Base-by-base conservation (phyloP, 2,888 invertebrate genomes). In the Silvanus unidentatus region DNA sequence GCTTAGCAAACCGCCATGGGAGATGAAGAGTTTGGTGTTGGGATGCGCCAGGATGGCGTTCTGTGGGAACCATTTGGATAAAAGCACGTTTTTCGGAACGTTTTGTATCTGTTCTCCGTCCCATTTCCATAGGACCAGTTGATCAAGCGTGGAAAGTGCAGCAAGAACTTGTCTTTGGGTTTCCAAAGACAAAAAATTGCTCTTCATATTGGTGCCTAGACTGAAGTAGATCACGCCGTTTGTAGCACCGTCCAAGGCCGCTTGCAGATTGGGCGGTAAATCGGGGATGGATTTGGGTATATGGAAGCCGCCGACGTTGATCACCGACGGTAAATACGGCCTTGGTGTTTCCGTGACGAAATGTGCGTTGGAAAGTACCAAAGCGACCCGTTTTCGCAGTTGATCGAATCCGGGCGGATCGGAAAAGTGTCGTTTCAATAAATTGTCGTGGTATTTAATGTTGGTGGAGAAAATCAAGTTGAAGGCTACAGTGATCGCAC, bases 41-140 rank as follows among this genome's bases (percentile, higher is more conserved):
- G 70, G 68, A 64, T 81, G 79, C 1, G 73, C 77, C 37, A 64
- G 43, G 43, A 63, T 52, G 14, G 56, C 55, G 4, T 49, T 41
- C 47, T 86, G 86, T 0, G 86, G 86, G 27, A 84, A 58, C 86
- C 86, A 86, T 49, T 79, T 77, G 44, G 71, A 66, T 1, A 76
- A 68, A 41, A 75, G 69, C 1, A 86, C 70, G 59, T 83, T 82
- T 0, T 71, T 57, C 0, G 82, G 74, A 52, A 76, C 72, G 28
- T 75, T 73, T 1, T 73, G 69, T 9, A 78, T 58, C 4, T 56
- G 50, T 3, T 77, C 72, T 0, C 75, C 74, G 51, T 84, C 82
- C 41, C 45, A 45, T 22, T 22, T 22, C 22, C 22, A 22, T 22
- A 22, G 8, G 8, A 22, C 22, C 8, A 22, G 8, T 22, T 22